phyloP scores from a whole-genome alignment of 2,888 invertebrate genomes.

The Conchocele bisecta region DNA sequence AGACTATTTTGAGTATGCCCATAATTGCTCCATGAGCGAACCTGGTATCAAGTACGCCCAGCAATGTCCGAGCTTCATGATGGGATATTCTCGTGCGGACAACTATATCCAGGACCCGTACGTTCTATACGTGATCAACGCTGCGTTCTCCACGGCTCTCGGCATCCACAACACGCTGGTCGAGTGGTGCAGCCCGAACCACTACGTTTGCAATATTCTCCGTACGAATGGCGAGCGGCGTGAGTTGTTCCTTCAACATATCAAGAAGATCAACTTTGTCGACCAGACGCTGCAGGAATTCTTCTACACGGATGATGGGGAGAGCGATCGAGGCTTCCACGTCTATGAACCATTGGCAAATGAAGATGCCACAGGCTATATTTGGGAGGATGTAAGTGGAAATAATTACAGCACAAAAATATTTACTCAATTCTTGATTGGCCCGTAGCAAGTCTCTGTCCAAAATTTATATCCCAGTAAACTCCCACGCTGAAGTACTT shows the following conservation, averaged over 20 bases:
- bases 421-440: no score
- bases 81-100: slow-evolving; percentile 67
- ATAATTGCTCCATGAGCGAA: slow-evolving; percentile 68
- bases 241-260: slow-evolving; percentile 66
- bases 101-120: slow-evolving; percentile 78
- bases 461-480: no score
- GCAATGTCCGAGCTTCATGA: slow-evolving; percentile 43
- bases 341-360: slow-evolving; percentile 69
- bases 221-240: slow-evolving; percentile 70
- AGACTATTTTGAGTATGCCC: slow-evolving; percentile 82
- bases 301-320: slow-evolving; percentile 70
- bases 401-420: no score
- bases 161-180: slow-evolving; percentile 72
- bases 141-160: slow-evolving; percentile 77
- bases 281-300: slow-evolving; percentile 78
- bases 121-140: slow-evolving; percentile 79
- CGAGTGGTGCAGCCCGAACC: slow-evolving; percentile 57
- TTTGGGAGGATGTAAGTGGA: slow-evolving; percentile 68
- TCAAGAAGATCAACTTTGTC: slow-evolving; percentile 66
- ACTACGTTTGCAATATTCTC: slow-evolving; percentile 69
- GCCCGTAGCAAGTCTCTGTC: no score
- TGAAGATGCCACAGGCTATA: slow-evolving; percentile 37
- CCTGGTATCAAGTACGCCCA: slow-evolving; percentile 24
- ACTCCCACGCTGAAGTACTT: no score
- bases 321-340: slow-evolving; percentile 79